Conservation (phyloP, 1,140 invertebrate species). For the Theocolax elegans region DNA sequence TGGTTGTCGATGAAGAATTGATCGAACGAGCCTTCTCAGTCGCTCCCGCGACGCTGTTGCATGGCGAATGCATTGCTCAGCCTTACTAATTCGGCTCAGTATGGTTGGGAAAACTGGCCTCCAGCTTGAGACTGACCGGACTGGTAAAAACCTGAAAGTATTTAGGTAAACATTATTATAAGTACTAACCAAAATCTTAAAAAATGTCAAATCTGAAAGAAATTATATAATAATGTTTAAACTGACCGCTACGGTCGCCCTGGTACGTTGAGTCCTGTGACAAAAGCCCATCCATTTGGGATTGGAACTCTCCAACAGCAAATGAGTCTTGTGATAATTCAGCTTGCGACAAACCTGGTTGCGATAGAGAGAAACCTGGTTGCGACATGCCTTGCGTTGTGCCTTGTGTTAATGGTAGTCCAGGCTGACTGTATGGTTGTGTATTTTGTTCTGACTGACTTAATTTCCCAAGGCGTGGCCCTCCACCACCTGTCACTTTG, state of each 20-base stretch:
- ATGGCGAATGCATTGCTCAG: slow-evolving; percentile 66
- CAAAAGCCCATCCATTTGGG: slow-evolving; percentile 92
- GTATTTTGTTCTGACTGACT: slow-evolving; percentile 67
- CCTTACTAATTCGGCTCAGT: slow-evolving; percentile 68
- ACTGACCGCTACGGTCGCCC: slow-evolving; percentile 73
- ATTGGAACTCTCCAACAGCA: slow-evolving; percentile 87
- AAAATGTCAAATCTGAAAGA: not conserved
- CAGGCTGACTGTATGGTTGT: slow-evolving; percentile 73
- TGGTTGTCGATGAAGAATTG: slow-evolving; percentile 65
- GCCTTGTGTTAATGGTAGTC: slow-evolving; percentile 73
- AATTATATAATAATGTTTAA: not conserved
- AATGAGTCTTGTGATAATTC: slow-evolving; percentile 90
- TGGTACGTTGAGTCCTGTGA: slow-evolving; percentile 96
- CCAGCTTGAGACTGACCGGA: slow-evolving; percentile 71
- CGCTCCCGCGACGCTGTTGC: slow-evolving; percentile 66
- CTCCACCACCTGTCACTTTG: slow-evolving; percentile 40
- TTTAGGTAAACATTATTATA: not conserved
- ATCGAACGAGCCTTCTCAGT: slow-evolving; percentile 65
- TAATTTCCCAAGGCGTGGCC: slow-evolving; percentile 57
- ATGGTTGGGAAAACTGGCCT: slow-evolving; percentile 71
- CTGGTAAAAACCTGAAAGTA: slow-evolving; percentile 70
- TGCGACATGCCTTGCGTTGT: slow-evolving; percentile 81
- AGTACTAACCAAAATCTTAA: too few relatives aligned
- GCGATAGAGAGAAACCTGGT: slow-evolving; percentile 73
- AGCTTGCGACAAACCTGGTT: slow-evolving; percentile 79